Conservation (phyloP, 2,113 vertebrate genomes). For the Gymnorhina tibicen region DNA sequence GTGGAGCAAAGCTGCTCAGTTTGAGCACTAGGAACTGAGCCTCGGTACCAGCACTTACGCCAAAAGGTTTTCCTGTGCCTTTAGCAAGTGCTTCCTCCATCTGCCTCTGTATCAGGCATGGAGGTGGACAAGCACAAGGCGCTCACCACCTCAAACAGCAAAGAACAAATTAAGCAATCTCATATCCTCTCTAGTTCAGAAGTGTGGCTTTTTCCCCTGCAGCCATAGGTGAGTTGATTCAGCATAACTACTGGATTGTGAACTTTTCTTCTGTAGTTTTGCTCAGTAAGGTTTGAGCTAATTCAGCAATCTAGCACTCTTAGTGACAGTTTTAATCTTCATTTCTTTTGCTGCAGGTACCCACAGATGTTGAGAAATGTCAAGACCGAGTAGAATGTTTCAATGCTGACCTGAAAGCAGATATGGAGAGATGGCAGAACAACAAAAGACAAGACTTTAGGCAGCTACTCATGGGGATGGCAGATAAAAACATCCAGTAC, state of each 20-base stretch:
- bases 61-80: not conserved
- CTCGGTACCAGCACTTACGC: rapidly evolving
- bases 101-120: rapidly evolving
- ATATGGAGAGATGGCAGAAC: constrained; percentile 98
- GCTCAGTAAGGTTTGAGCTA: not conserved
- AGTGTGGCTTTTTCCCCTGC: not conserved
- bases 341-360: constrained; percentile 74
- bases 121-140: not conserved
- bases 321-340: not conserved
- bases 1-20: not conserved
- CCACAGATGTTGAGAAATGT: constrained; percentile 90
- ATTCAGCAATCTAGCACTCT: not conserved
- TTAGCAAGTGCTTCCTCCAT: not conserved
- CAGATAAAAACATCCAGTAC: constrained; percentile 93
- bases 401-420: constrained; percentile 95
- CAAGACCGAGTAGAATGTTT: constrained; percentile 96
- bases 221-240: not conserved
- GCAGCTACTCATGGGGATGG: constrained; percentile 90
- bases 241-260: not conserved
- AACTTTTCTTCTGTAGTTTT: not conserved
- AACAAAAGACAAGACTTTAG: constrained; percentile 96
- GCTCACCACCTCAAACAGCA: not conserved
- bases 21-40: not conserved
- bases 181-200: not conserved
- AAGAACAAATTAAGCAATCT: not conserved